Conservation (phyloP, 2,113 vertebrate genomes). For the Gopherus flavomarginatus region DNA sequence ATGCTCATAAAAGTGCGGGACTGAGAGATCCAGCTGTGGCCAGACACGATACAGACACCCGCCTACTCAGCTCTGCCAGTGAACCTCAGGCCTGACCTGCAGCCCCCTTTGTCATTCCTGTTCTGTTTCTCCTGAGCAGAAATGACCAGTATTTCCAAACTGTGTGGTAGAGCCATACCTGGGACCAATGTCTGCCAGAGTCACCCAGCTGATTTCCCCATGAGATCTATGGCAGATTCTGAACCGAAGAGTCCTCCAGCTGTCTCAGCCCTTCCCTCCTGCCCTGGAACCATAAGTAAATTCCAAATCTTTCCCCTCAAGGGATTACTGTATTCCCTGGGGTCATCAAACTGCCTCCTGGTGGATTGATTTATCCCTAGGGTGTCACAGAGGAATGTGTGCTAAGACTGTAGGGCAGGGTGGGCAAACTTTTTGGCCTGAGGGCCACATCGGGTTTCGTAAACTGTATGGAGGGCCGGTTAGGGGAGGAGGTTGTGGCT, state of each 20-base stretch:
- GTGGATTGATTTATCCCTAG: neutral
- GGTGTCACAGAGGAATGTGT: neutral
- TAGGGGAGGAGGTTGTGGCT: no score
- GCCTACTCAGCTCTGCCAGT: neutral
- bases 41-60: neutral
- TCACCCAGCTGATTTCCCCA: neutral
- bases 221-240: neutral
- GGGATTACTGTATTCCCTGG: neutral
- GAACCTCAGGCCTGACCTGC: neutral
- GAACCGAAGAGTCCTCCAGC: neutral
- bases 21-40: constrained; percentile 16
- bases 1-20: constrained; percentile 31
- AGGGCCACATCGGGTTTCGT: no score
- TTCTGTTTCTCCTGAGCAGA: neutral
- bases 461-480: no score
- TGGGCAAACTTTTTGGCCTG: no score
- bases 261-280: no score
- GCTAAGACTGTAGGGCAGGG: neutral
- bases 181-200: neutral
- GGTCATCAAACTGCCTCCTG: neutral
- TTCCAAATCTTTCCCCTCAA: neutral
- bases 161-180: neutral
- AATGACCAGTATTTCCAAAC: fast-evolving
- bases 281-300: no score
- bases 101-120: neutral